phyloP scores from a whole-genome alignment of 2,888 invertebrate genomes.

The Phyllotreta striolata region DNA sequence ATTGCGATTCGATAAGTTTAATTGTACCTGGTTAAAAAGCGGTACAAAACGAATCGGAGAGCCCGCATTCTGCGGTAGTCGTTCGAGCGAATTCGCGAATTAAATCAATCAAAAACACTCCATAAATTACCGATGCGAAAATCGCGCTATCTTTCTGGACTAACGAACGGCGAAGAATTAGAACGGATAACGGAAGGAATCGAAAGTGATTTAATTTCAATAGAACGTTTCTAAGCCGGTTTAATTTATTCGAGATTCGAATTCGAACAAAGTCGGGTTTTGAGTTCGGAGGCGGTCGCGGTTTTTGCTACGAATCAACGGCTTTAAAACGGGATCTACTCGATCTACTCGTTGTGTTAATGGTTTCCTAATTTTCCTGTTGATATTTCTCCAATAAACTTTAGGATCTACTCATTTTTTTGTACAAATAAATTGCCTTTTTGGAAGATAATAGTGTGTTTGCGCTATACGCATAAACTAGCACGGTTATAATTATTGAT shows the following conservation, averaged over 20 bases:
- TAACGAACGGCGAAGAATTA: slow-evolving; percentile 4
- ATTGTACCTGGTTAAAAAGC: too few relatives aligned
- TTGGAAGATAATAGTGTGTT: too few relatives aligned
- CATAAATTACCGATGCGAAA: slow-evolving; percentile 6
- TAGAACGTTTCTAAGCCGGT: slow-evolving; percentile 3
- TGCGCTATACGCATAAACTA: too few relatives aligned
- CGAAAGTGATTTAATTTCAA: slow-evolving; percentile 12
- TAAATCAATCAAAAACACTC: slow-evolving; percentile 22
- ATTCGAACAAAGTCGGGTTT: neutral
- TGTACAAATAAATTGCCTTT: too few relatives aligned
- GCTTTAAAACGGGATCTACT: neutral
- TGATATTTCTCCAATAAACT: too few relatives aligned
- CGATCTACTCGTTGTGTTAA: neutral
- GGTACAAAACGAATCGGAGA: neutral
- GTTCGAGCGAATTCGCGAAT: slow-evolving; percentile 12
- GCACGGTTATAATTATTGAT: too few relatives aligned
- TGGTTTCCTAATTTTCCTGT: neutral
- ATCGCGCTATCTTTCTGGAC: neutral
- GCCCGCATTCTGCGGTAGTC: slow-evolving; percentile 2
- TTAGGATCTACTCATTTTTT: too few relatives aligned
- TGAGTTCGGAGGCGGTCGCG: neutral
- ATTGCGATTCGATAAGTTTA: too few relatives aligned
- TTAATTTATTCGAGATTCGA: slow-evolving; percentile 14
- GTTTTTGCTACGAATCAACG: slow-evolving; percentile 2
- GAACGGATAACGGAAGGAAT: slow-evolving; percentile 1